Base-by-base conservation (phyloP, 2,113 vertebrate genomes). In the Oostethus manadensis region DNA sequence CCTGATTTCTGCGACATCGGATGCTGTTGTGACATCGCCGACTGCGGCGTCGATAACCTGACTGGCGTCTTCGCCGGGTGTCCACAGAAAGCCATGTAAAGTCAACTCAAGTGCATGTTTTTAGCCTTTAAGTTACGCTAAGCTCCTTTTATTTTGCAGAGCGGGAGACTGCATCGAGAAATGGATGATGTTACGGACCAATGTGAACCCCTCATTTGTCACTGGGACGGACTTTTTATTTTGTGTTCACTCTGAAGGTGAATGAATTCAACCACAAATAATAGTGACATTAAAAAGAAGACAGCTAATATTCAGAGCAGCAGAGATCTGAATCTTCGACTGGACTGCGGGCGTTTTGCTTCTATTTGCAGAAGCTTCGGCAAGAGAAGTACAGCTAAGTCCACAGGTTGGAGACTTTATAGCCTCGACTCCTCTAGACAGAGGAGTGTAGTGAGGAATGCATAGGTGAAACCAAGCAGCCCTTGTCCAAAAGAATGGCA, bases 21-120 rank as follows among this genome's bases (percentile, higher is more conserved):
- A 68, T 91, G 90, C 76, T 91, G 89, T 23, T 91, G 90, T 68
- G 90, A 91, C 68, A 63, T 55, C 2, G 49, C 48, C 7, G 87
- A 91, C 51, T 91, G 90, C n/a, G 74, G 54, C 0, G 13, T 86
- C 14, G 59, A 72, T 1, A 77, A 89, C 62, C 54, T 88, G 56
- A 82, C 72, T 18, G 70, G 80, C 0, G 77, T 90, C 56, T 90
- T 91, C 74, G 79, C 45, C 0, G 70, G 56, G 35, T 91, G 90
- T 63, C 51, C 29, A 22, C 64, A 77, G 35, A 66, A 73, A 73
- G 51, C 48, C 4, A 51, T 73, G 89, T 89, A 74, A 62, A 35
- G 79, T 66, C 8, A 33, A 44, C 8, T 43, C 1, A 33, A 13
- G 0, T 1, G 0, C 2, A 21, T 5, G 3, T 26, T 11, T 45